Evolutionary conservation across 2,797 vertebrate species (phyloP).

Genomic region (Sebastiscus tertius): DNA sequence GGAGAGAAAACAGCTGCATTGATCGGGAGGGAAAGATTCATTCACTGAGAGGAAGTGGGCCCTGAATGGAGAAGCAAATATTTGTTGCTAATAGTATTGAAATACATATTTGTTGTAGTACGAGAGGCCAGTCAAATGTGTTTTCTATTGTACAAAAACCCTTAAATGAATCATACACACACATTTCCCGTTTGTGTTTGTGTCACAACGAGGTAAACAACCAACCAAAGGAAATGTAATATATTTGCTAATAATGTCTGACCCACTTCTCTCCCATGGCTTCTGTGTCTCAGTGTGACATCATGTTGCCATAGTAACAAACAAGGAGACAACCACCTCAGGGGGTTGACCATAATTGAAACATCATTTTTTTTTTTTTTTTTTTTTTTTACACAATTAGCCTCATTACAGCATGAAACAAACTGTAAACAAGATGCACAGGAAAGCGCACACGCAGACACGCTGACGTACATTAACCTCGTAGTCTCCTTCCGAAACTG

Average conservation of each 20-base stretch:
- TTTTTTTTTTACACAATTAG: neutral
- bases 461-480: conserved; percentile 11
- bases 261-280: conserved; percentile 19
- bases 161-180: neutral
- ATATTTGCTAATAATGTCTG: conserved; percentile 19
- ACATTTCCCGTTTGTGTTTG: neutral
- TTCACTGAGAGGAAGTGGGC: neutral
- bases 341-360: neutral
- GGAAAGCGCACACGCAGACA: neutral
- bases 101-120: neutral
- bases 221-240: conserved; percentile 9
- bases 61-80: neutral
- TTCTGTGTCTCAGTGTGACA: conserved; percentile 5
- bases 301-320: conserved; percentile 51
- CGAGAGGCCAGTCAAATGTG: neutral
- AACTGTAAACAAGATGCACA: neutral
- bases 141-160: neutral
- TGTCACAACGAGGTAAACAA: conserved; percentile 1
- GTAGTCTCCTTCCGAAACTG: conserved; percentile 19
- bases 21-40: neutral
- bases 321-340: conserved; percentile 1
- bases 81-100: neutral
- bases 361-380: neutral
- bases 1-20: neutral
- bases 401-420: neutral